Evolutionary conservation across 2,113 vertebrate genomes (phyloP), one percentile per base, ranked within the genome.

Genomic region (Crypturellus undulatus): DNA sequence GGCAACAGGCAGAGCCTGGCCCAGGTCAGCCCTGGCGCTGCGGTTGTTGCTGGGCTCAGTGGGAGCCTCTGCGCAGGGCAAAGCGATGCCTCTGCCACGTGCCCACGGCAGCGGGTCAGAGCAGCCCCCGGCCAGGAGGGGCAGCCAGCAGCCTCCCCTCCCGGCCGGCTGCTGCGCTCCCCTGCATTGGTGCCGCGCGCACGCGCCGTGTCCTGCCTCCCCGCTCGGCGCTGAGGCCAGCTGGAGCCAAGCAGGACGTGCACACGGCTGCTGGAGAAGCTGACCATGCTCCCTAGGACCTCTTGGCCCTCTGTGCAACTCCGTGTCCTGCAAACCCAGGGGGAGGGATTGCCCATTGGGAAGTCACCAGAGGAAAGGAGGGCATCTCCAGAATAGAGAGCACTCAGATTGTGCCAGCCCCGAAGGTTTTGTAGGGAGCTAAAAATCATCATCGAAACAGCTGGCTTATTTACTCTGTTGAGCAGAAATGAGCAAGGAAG

Each of bases 381-480:
- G 91, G 42, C 68, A 32, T 2, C 2, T 42, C 24, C 42, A 36
- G 76, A 43, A 45, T 3, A 24, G 36, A 47, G 42, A 20, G 64
- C 7, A 5, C 4, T 3, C 1, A 9, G 47, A 36, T 71, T 80
- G 87, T 79, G 38, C 52, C 25, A 87, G 42, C 40, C 30, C 43
- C 75, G 52, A 12, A 65, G 30, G 12, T 21, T 79, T 92, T 84
- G 47, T n/a, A 75, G 80, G 62, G 42, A 85, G 54, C 64, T 86
- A n/a, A 90, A 92, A 83, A 28, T 47, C 67, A 56, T 68, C 60
- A 49, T 56, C 34, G 34, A 80, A 94, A 80, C 60, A 96, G 60
- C 93, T 95, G 87, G 42, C 56, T 91, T 83, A 32, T 86, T 93
- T 80, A 38, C 43, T 71, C 60, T 86, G 60, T 79, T 47, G 34